These are phyloP conservation scores for Leiothrix lutea DNA, from an alignment of 2,113 vertebrate genomes.

Conservation along the genomic window DNA sequence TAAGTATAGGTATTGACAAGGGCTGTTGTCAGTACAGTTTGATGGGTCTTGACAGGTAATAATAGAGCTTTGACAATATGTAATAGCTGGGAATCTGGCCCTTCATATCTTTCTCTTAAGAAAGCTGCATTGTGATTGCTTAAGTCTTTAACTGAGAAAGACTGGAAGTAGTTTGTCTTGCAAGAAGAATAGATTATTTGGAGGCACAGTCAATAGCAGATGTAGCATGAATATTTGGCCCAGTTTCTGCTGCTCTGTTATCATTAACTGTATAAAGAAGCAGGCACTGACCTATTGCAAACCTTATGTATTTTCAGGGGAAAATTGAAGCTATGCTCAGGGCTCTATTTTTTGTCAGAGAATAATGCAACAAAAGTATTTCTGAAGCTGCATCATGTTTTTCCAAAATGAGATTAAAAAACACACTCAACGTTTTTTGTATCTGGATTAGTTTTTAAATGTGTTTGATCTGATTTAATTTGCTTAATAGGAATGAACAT, in stretches of 20 bases:
- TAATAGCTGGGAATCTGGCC: not conserved
- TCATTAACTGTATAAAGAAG: not conserved
- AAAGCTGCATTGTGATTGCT: not conserved
- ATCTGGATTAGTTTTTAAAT: not conserved
- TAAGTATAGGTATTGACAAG: not conserved
- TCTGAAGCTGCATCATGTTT: not conserved
- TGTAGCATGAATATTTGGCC: not conserved
- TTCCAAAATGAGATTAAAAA: not conserved
- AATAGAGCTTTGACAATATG: not conserved
- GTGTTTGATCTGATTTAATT: not conserved
- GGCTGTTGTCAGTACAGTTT: not conserved
- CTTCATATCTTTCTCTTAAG: not conserved
- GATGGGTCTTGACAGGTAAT: not conserved
- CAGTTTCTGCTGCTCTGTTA: not conserved
- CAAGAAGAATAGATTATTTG: not conserved
- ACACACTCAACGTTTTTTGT: not conserved
- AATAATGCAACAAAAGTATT: not conserved
- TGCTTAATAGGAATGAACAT: not conserved
- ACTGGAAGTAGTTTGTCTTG: not conserved
- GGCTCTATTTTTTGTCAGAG: not conserved
- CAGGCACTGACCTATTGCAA: not conserved
- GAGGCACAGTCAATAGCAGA: not conserved
- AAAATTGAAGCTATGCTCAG: not conserved
- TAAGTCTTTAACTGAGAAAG: not conserved
- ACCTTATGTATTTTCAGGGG: not conserved